Evolutionary conservation across 1,140 invertebrate genomes (phyloP), one percentile per base, ranked within the genome.

Genomic region (Apolygus lucorum): DNA sequence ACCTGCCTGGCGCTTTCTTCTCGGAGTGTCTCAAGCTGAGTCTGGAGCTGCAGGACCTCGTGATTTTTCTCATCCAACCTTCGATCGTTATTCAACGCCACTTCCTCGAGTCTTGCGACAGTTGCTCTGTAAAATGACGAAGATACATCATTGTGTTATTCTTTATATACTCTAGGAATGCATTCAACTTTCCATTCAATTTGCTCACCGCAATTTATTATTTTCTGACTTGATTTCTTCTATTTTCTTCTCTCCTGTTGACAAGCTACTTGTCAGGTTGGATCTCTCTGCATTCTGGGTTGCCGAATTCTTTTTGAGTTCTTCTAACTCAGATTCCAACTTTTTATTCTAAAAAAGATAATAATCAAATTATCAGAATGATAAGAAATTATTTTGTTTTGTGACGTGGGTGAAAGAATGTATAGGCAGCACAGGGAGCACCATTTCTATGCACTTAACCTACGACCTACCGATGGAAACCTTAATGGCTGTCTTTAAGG

Each of bases 1-100:
- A 91, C 81, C 70, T 89, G 88, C 62, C 88, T 80, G 0, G 88
- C 87, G 0, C 87, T 87, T 73, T 90, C 88, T 65, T 89, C 86
- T 1, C 88, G 78, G 8, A 88, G 79, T 27, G 83, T 82, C 68
- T 90, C 88, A 52, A 90, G 76, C 74, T 88, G 86, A 0, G 85
- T 83, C 17, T 83, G 83, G 0, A 90, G 76, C 72, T 87, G 85
- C 2, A 78, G 76, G 25, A 82, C 79, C 73, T 85, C 82, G 68
- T 84, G 83, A 74, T 82, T 77, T 76, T 83, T 84, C 74, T 82
- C 81, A 68, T 84, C 80, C 2, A 81, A 73, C 2, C 80, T 76
- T 69, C 79, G 80, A 34, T 84, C 83, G 17, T 79, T 82, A 63
- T 85, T 82, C 0, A 85, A 72, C 17, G 83, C 81, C 0, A 79